phyloP scores from a whole-genome alignment of 2,113 vertebrate species.

The Barbus barbus region DNA sequence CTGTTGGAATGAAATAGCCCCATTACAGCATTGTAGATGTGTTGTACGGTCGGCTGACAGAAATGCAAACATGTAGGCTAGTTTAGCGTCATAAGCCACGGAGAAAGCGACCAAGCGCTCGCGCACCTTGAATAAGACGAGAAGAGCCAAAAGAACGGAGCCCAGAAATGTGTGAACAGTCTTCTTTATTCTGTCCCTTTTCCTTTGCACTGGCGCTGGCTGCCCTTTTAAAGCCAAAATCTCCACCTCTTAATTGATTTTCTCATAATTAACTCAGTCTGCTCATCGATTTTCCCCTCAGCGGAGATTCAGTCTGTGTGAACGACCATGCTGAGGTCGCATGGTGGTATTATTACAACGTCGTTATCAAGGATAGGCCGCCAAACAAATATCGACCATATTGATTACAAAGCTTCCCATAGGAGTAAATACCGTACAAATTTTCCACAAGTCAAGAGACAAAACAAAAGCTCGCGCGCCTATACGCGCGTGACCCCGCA shows the following conservation, averaged over 20 bases:
- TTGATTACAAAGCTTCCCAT: conserved; percentile 67
- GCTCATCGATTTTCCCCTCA: conserved; percentile 78
- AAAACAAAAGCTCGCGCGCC: conserved; percentile 22
- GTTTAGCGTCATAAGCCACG: neutral
- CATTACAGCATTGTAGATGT: neutral
- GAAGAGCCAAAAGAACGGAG: neutral
- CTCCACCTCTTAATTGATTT: conserved; percentile 85
- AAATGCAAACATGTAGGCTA: neutral
- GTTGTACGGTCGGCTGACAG: neutral
- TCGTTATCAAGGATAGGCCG: conserved; percentile 64
- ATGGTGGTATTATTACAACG: conserved; percentile 66
- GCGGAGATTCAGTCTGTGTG: conserved; percentile 49
- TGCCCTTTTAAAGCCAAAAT: conserved; percentile 70
- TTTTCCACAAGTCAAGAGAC: conserved; percentile 54
- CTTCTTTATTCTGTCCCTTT: neutral
- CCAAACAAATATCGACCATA: conserved; percentile 69
- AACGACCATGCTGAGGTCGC: conserved; percentile 45
- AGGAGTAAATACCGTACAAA: conserved; percentile 52
- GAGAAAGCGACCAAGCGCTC: neutral
- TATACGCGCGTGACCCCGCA: neutral
- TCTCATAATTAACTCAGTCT: conserved; percentile 83
- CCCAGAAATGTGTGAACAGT: neutral
- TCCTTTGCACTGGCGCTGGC: conserved; percentile 45
- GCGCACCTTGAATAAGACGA: neutral
- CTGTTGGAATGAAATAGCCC: neutral